These are phyloP conservation scores for Crepidodera aurea DNA, from an alignment of 2,888 invertebrate genomes.

Conservation along the genomic window DNA sequence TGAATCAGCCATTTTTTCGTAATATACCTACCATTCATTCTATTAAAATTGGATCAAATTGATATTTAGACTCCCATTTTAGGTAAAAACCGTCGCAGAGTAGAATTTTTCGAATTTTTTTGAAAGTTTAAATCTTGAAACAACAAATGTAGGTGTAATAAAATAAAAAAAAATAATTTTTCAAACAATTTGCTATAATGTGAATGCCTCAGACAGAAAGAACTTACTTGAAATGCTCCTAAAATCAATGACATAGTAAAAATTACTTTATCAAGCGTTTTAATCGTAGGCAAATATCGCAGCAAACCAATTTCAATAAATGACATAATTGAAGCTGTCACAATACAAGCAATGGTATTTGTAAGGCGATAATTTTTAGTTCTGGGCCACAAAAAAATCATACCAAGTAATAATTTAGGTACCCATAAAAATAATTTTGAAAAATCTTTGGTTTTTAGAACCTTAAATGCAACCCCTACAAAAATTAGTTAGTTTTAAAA, in stretches of 20 bases:
- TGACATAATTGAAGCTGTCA: neutral
- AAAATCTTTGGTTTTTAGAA: neutral
- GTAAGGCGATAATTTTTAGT: neutral
- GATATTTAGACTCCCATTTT: too few relatives aligned
- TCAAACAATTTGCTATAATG: too few relatives aligned
- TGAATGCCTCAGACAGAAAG: too few relatives aligned
- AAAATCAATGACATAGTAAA: neutral
- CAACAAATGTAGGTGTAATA: too few relatives aligned
- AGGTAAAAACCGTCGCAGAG: too few relatives aligned
- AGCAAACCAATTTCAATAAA: neutral
- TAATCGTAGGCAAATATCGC: neutral
- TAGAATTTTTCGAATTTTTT: too few relatives aligned
- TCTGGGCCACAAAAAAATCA: slow-evolving; percentile 1
- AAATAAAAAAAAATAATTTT: too few relatives aligned
- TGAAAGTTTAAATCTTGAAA: too few relatives aligned
- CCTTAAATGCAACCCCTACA: neutral
- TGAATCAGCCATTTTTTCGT: too few relatives aligned
- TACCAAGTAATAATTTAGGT: neutral
- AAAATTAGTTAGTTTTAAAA: neutral
- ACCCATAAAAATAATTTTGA: neutral
- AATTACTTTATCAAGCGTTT: neutral
- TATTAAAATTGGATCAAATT: too few relatives aligned
- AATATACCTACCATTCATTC: too few relatives aligned
- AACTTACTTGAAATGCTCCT: neutral
- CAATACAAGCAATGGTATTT: neutral